Percentiles rank a stretch among this genome's conserved stretches.
Evolutionary conservation across 1,140 invertebrate species (phyloP).

Genomic region (Drosophila serrata): DNA sequence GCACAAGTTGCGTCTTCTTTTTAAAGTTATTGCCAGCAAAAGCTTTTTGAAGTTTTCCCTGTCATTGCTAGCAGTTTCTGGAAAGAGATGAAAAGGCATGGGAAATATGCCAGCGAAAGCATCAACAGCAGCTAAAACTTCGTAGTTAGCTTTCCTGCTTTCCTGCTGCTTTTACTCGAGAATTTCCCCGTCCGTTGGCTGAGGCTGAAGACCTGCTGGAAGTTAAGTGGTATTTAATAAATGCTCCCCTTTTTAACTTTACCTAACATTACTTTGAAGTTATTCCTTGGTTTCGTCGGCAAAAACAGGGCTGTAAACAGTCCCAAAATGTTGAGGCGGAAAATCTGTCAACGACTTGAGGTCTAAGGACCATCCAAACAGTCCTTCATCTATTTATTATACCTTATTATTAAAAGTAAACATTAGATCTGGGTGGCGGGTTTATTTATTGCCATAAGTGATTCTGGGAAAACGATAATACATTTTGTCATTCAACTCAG

Average conservation of each 20-base stretch:
- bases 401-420: conserved; percentile 39
- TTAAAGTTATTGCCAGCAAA: conserved; percentile 49
- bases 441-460: not conserved
- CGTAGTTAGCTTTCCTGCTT: conserved; percentile 36
- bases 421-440: not conserved
- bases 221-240: conserved; percentile 74
- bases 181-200: conserved; percentile 45
- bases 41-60: conserved; percentile 42
- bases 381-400: conserved; percentile 33
- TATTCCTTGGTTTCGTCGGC: conserved; percentile 17
- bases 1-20: conserved; percentile 68
- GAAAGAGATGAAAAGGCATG: conserved; percentile 54
- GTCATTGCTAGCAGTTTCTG: conserved; percentile 41
- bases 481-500: too few relatives aligned
- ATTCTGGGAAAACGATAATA: not conserved
- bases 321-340: not conserved
- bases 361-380: conserved; percentile 8
- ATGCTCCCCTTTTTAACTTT: conserved; percentile 59
- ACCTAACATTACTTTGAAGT: conserved; percentile 67
- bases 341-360: conserved; percentile 47
- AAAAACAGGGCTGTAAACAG: conserved; percentile 2
- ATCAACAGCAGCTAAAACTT: conserved; percentile 54
- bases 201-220: conserved; percentile 30
- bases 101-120: conserved; percentile 64
- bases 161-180: conserved; percentile 40